phyloP scores from a whole-genome alignment of 2,113 vertebrate genomes.

The Taurulus bubalis region DNA sequence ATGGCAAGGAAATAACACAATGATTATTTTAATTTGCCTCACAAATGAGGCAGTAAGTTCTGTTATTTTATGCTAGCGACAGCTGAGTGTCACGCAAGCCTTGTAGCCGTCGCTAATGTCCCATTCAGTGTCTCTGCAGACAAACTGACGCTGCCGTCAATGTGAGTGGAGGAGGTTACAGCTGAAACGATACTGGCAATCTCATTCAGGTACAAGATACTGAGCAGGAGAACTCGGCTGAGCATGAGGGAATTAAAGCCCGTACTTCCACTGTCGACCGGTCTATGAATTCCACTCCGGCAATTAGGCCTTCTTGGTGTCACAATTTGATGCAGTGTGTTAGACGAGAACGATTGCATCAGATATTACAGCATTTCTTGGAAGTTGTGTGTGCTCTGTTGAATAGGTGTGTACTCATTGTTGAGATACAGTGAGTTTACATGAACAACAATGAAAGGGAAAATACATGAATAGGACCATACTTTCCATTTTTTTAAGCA shows the following conservation, averaged over 20 bases:
- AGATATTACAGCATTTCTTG: background rate
- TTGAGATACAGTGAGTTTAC: constrained; percentile 23
- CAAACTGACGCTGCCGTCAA: constrained; percentile 14
- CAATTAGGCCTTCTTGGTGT: background rate
- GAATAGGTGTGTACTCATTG: background rate
- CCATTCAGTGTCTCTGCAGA: constrained; percentile 28
- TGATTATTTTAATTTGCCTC: constrained; percentile 14
- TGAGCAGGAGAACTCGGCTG: background rate
- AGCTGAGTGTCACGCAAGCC: constrained; percentile 15
- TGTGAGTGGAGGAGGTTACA: constrained; percentile 13
- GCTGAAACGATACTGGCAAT: background rate
- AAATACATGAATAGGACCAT: constrained; percentile 35
- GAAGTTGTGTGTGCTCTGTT: background rate
- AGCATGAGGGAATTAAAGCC: constrained; percentile 11
- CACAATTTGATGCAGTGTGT: background rate
- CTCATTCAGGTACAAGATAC: background rate
- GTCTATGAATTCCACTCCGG: constrained; percentile 3
- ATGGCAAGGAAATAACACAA: background rate
- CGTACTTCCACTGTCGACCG: background rate
- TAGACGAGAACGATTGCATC: background rate
- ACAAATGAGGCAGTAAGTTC: constrained; percentile 17
- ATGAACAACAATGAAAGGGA: constrained; percentile 39
- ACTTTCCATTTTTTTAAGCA: too few relatives aligned
- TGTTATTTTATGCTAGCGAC: background rate
- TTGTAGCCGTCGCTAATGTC: constrained; percentile 22